Conservation (phyloP, 2,113 vertebrate genomes). For the Anguilla rostrata region DNA sequence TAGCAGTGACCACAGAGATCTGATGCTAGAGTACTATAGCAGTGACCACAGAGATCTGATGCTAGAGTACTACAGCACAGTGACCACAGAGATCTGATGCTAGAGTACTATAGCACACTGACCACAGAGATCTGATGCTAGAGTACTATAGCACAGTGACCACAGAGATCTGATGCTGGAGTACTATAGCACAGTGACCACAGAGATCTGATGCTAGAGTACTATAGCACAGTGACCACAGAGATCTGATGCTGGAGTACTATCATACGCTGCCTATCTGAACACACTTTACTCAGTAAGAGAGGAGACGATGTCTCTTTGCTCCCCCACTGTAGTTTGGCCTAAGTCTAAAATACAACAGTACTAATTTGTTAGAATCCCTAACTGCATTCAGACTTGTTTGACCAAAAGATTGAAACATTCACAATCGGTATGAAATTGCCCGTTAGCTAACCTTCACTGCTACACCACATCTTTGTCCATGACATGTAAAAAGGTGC, state of each 20-base stretch:
- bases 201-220: too few species aligned
- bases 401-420: conserved; percentile 53
- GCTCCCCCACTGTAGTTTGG: conserved; percentile 37
- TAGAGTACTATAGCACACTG: too few species aligned
- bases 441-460: conserved; percentile 51
- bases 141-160: too few species aligned
- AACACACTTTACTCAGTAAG: conserved; percentile 10
- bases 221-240: too few species aligned
- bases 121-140: too few species aligned
- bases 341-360: conserved; percentile 29
- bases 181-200: too few species aligned
- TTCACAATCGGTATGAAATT: conserved; percentile 56
- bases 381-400: conserved; percentile 37
- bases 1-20: conserved; percentile 28
- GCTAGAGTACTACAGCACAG: too few species aligned
- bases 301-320: conserved; percentile 10
- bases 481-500: conserved; percentile 49
- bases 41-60: too few species aligned
- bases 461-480: conserved; percentile 41
- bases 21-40: conserved; percentile 28
- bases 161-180: too few species aligned
- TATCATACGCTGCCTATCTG: conserved; percentile 1
- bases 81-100: too few species aligned
- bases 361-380: conserved; percentile 24
- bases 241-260: conserved; percentile 32